Percentiles rank a stretch among this genome's conserved stretches.
Conservation (phyloP, 2,888 invertebrate genomes). For the Adelognathus sp. region DNA sequence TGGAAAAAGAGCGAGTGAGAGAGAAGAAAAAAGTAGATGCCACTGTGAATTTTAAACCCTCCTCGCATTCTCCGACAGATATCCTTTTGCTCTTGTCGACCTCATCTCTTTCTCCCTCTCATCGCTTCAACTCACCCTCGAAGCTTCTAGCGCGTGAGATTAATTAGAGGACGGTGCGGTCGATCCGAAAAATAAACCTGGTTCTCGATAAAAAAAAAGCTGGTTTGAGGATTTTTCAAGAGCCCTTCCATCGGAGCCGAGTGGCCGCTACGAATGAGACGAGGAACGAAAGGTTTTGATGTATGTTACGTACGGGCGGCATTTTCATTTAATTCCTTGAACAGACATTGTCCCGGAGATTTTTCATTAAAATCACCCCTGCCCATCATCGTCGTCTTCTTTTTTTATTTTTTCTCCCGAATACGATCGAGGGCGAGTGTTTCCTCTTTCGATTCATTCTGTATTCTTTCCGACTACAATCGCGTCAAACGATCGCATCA, state of each 20-base stretch:
- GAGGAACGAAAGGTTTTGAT: not conserved
- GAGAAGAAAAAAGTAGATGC: not conserved
- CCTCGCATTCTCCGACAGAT: not conserved
- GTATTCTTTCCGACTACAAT: not conserved
- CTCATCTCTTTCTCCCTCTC: not conserved
- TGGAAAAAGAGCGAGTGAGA: not conserved
- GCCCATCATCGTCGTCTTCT: not conserved
- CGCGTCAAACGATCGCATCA: not conserved
- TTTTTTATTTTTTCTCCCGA: not conserved
- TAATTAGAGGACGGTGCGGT: slow-evolving; percentile 37
- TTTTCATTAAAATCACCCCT: slow-evolving; percentile 9
- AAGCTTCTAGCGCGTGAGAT: slow-evolving; percentile 13
- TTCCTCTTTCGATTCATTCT: not conserved
- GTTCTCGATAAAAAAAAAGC: slow-evolving; percentile 13
- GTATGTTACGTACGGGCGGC: not conserved
- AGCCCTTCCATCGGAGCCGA: not conserved
- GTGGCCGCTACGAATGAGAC: slow-evolving; percentile 4
- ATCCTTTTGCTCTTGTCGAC: not conserved
- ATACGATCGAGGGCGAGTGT: not conserved
- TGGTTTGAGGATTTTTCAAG: slow-evolving; percentile 11
- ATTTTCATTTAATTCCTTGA: slow-evolving; percentile 24
- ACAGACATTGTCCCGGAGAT: not conserved
- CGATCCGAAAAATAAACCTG: slow-evolving; percentile 7
- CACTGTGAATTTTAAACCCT: slow-evolving; percentile 21
- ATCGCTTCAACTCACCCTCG: not conserved